Base-by-base conservation (phyloP, 2,113 vertebrate genomes). In the Oncorhynchus tshawytscha region DNA sequence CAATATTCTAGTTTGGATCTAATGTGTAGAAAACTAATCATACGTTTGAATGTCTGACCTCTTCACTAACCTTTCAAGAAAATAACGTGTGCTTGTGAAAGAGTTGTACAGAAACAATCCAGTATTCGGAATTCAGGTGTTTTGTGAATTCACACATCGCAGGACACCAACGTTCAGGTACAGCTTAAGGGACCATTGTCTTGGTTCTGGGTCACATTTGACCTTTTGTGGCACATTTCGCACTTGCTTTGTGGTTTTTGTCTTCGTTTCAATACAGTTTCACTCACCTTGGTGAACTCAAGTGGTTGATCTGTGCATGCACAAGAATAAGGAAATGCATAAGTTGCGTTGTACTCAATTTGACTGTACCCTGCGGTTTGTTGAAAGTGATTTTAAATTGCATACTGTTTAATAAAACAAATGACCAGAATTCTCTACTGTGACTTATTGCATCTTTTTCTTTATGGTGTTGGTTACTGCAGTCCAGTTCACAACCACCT, bases 361-460 rank as follows among this genome's bases (percentile, higher is more conserved):
- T 71, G 22, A 54, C 22, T 70, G 16, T n/a, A 57, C 70, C 22
- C 24, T 54, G 15, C 20, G 24, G 48, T 29, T 72, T 71, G 39
- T 24, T 11, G 67, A 62, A 62, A 62, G 59, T 62, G 59, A 24
- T 24, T 62, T 62, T 18, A 22, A 24, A 67, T 25, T 66, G 25
- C 22, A 66, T 51, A 67, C 22, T 20, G n/a, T 39, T n/a, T 49
- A 76, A 70, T 69, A 76, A 76, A 76, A 76, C 11, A 57, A 59
- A 45, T 45, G 15, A 76, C 51, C 54, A 76, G 66, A 76, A 62
- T 45, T 69, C 48, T 75, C 54, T 31, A 45, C 60, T 76, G 67
- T 76, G 29, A 69, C 22, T 75, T 70, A 69, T 76, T 70, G 68
- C 68, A 49, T 70, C 45, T 70, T 45, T 45, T 22, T 70, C 67